Base-by-base conservation (phyloP, 2,888 invertebrate genomes). In the Drosophila crucigera region DNA sequence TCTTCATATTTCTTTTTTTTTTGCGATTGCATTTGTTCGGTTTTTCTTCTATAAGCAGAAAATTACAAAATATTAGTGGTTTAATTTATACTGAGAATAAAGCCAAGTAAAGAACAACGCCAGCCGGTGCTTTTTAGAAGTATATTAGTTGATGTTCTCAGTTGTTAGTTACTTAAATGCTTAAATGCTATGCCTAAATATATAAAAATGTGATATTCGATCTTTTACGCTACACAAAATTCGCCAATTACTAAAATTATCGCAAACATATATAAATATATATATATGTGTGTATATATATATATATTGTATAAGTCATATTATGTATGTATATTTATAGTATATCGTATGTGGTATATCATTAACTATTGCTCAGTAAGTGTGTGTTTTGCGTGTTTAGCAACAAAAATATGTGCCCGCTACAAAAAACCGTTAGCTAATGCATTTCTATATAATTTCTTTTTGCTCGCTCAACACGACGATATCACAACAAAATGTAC, bases 401-500 rank as follows among this genome's bases (percentile, higher is more conserved):
- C 88, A 81, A 47, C 37, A 54, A 68, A 53, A 47, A 78, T 50
- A 78, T 65, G 37, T 78, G 88, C 84, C 76, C 73, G 65, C 70
- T 74, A 73, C 71, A 68, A 69, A 84, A 80, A 73, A 56, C 54
- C 47, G 22, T 68, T 67, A 66, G 61, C 62, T 66, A 33, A 71
- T 72, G 52, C 61, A 49, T 65, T 61, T 59, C 47, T 68, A 58
- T 54, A 54, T 67, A 28, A 56, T 63, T 63, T 70, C n/a, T 83
- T 87, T 84, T 91, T 88, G 80, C 76, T 89, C 90, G 85, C 81
- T 90, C 83, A 83, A 89, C 91, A 87, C 90, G 88, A 91, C 78
- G 79, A 84, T 88, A 88, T 88, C 88, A 88, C 88, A 88, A 90
- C 88, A 88, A 88, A 88, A 88, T 88, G 84, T 91, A 91, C 88